Percentiles rank a stretch among this genome's conserved stretches.
Conservation (phyloP, 2,113 vertebrate species). For the Rutilus rutilus region DNA sequence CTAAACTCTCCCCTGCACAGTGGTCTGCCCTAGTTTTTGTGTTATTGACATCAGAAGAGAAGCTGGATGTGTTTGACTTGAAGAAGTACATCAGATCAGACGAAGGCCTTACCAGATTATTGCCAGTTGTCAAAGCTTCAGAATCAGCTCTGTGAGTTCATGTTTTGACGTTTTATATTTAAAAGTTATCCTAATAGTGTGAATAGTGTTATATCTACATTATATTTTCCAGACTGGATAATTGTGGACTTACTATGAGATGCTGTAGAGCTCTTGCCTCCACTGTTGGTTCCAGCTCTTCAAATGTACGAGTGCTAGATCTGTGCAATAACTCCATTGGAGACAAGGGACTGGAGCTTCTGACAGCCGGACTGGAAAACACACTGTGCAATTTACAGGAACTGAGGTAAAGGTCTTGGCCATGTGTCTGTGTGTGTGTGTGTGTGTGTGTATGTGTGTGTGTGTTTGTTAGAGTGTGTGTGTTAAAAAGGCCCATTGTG, state of each 20-base stretch:
- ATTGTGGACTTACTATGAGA: conserved; percentile 48
- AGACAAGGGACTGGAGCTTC: conserved; percentile 44
- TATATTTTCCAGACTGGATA: conserved; percentile 41
- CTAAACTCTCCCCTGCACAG: conserved; percentile 47
- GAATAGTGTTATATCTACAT: neutral
- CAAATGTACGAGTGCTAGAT: conserved; percentile 40
- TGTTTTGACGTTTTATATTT: neutral
- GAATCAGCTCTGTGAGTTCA: conserved; percentile 39
- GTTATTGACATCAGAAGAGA: conserved; percentile 44
- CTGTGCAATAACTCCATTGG: conserved; percentile 43
- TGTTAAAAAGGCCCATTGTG: too few species aligned
- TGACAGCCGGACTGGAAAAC: conserved; percentile 39
- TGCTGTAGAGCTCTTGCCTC: conserved; percentile 47
- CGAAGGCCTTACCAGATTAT: conserved; percentile 46
- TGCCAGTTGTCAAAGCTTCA: conserved; percentile 50
- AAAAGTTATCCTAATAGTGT: neutral
- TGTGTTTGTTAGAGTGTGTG: too few species aligned
- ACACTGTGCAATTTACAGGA: conserved; percentile 42
- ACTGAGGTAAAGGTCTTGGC: conserved; percentile 37
- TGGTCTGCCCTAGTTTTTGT: conserved; percentile 54
- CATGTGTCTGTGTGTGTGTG: too few species aligned
- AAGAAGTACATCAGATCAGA: conserved; percentile 52
- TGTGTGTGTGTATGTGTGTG: too few species aligned
- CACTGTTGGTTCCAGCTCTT: conserved; percentile 19
- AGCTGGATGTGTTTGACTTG: conserved; percentile 49